Evolutionary conservation across 2,888 invertebrate species (phyloP).

Genomic region (Pterostichus niger): DNA sequence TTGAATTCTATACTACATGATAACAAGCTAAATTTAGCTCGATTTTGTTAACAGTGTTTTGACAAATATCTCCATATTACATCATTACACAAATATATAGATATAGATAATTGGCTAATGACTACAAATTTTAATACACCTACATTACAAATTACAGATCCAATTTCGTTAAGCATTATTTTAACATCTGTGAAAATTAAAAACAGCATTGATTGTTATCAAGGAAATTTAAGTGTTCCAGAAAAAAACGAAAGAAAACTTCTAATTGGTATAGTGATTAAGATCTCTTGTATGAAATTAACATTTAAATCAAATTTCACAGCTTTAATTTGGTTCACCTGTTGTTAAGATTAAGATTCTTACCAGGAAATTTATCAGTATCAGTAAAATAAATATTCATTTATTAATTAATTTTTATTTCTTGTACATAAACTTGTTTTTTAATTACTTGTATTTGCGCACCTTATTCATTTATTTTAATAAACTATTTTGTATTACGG

Average conservation of each 20-base stretch:
- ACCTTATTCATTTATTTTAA: background rate
- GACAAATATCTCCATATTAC: too few species aligned
- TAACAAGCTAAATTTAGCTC: too few species aligned
- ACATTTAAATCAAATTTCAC: conserved; percentile 21
- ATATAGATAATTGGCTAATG: too few species aligned
- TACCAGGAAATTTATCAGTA: conserved; percentile 8
- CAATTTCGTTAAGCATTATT: background rate
- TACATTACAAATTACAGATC: too few species aligned
- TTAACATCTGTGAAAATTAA: conserved; percentile 27
- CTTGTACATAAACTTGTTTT: background rate
- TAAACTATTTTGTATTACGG: too few species aligned
- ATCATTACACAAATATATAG: too few species aligned
- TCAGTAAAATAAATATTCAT: conserved; percentile 21
- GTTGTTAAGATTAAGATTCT: conserved; percentile 8
- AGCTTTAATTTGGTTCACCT: conserved; percentile 12
- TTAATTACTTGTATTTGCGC: background rate
- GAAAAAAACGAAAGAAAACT: background rate
- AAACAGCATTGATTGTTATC: conserved; percentile 1
- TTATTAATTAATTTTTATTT: background rate
- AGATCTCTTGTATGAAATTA: conserved; percentile 24
- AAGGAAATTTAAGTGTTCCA: background rate
- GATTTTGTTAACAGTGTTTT: too few species aligned
- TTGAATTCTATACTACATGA: too few species aligned
- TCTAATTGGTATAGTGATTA: conserved; percentile 19
- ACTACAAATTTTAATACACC: too few species aligned